Conservation (phyloP, 2,888 invertebrate species). For the Lamellibrachia satsuma region DNA sequence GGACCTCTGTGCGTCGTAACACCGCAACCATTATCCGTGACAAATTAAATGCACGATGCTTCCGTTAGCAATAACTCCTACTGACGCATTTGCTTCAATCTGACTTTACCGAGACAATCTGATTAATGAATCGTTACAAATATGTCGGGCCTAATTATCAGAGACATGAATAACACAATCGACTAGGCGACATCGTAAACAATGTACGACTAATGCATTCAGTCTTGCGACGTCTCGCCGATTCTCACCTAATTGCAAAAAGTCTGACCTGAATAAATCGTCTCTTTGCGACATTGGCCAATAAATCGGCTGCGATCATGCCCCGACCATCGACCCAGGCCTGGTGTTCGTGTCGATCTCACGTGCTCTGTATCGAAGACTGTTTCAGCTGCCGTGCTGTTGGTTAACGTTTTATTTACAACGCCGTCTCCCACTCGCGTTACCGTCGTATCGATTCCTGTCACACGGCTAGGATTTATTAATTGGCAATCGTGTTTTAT, state of each 20-base stretch:
- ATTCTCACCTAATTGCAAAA: neutral
- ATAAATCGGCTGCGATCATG: conserved; percentile 17
- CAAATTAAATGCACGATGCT: neutral
- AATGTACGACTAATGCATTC: neutral
- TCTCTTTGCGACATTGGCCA: neutral
- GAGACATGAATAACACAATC: neutral
- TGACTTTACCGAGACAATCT: neutral
- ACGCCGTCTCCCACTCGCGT: neutral
- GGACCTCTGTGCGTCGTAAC: neutral
- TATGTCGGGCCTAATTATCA: neutral
- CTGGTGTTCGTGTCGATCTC: neutral
- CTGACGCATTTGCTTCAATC: neutral
- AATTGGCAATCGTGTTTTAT: neutral
- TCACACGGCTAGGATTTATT: neutral
- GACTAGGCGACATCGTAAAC: neutral
- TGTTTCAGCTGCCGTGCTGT: neutral
- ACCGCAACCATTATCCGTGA: neutral
- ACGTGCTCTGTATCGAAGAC: neutral
- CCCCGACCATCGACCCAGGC: neutral
- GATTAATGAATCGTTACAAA: neutral
- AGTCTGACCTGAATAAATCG: neutral
- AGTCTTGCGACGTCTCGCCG: neutral
- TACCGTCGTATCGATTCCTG: neutral
- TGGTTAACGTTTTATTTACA: neutral
- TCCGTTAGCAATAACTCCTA: neutral